Evolutionary conservation across 2,797 vertebrate genomes (phyloP).

Genomic region (Lithobates pipiens): DNA sequence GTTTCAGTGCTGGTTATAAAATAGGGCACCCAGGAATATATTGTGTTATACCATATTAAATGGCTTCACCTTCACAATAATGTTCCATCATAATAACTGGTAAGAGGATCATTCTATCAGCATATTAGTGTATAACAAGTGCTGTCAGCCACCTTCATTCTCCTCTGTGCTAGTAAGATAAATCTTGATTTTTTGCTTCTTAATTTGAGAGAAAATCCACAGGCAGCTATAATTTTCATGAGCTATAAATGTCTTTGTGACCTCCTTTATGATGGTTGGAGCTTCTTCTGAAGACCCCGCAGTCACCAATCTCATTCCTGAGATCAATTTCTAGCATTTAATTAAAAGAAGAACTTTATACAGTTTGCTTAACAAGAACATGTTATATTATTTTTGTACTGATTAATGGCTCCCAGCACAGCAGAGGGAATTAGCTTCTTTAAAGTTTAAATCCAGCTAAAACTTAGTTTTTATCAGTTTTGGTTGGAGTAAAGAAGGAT

Average conservation of each 20-base stretch:
- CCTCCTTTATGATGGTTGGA: background rate
- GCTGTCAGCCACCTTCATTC: background rate
- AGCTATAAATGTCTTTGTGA: slow-evolving; percentile 17
- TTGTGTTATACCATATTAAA: background rate
- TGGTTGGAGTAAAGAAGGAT: too few species aligned
- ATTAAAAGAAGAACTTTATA: background rate
- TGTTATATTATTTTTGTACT: background rate
- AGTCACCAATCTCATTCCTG: background rate
- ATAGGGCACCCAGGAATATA: too few species aligned
- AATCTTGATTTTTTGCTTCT: background rate
- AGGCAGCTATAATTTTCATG: background rate
- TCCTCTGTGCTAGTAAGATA: background rate
- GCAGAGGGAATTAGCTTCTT: background rate
- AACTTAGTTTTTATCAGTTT: too few species aligned
- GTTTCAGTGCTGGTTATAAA: too few species aligned
- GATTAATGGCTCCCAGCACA: background rate
- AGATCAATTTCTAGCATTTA: background rate
- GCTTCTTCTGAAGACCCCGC: background rate
- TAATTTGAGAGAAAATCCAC: background rate
- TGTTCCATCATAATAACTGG: background rate
- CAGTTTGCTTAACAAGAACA: background rate
- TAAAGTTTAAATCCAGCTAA: background rate
- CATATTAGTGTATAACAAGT: background rate
- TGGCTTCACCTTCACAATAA: background rate
- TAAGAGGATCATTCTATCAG: background rate